Conservation (phyloP, 2,797 vertebrate genomes). For the Anableps anableps region DNA sequence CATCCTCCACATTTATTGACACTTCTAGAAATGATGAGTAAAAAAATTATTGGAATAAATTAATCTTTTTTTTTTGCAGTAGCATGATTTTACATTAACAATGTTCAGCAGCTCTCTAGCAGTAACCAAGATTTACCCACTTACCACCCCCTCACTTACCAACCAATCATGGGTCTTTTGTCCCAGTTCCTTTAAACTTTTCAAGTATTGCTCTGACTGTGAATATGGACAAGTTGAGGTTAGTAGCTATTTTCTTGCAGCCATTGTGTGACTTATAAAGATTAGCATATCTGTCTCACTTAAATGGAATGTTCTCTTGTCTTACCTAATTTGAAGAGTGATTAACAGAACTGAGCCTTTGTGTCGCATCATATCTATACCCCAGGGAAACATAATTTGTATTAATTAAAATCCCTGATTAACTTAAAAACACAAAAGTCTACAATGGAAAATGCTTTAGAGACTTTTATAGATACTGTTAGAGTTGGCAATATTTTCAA, state of each 20-base stretch:
- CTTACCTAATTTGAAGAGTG: too few relatives aligned
- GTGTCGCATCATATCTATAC: not conserved
- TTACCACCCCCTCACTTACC: not conserved
- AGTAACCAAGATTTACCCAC: not conserved
- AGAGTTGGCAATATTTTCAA: not conserved
- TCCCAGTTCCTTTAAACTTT: not conserved
- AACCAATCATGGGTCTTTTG: not conserved
- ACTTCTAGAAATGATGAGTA: not conserved
- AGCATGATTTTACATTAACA: not conserved
- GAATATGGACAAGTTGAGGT: not conserved
- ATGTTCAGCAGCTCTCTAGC: not conserved
- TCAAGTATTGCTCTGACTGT: not conserved
- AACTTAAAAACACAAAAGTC: not conserved
- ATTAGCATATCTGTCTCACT: too few relatives aligned
- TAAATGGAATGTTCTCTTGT: too few relatives aligned
- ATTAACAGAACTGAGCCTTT: not conserved
- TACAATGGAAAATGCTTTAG: not conserved
- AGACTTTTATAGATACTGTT: not conserved
- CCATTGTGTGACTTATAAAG: too few relatives aligned
- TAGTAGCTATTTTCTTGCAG: not conserved
- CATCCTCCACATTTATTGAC: not conserved
- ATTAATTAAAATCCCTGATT: not conserved
- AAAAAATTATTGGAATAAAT: not conserved
- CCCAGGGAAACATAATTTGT: not conserved
- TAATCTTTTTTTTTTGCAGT: not conserved